Conservation (phyloP, 2,113 vertebrate species). For the Thamnaconus septentrionalis region DNA sequence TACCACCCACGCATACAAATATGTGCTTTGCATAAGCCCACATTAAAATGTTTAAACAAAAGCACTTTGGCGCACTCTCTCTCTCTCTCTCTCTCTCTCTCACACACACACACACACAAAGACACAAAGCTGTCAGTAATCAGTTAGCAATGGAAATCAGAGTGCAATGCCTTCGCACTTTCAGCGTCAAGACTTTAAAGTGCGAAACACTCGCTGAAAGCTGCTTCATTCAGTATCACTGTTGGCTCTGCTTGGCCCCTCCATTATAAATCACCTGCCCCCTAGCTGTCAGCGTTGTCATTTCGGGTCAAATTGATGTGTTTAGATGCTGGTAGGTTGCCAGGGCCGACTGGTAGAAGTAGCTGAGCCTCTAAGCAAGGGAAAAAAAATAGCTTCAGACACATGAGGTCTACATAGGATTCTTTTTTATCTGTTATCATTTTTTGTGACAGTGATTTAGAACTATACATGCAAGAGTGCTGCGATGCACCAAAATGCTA, state of each 20-base stretch:
- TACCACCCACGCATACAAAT: conserved; percentile 38
- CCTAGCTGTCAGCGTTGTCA: neutral
- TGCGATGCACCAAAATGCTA: too few relatives aligned
- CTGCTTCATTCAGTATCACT: neutral
- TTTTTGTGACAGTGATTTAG: too few relatives aligned
- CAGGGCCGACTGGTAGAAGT: neutral
- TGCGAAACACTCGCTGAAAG: neutral
- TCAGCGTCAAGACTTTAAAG: neutral
- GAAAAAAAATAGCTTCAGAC: too few relatives aligned
- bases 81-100: neutral
- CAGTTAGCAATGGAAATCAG: conserved; percentile 1
- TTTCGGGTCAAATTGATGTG: neutral
- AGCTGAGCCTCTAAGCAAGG: too few relatives aligned
- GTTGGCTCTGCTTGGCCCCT: neutral
- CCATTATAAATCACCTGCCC: neutral
- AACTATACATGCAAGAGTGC: too few relatives aligned
- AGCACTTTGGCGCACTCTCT: conserved; percentile 1
- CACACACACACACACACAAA: too few relatives aligned
- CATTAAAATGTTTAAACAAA: conserved; percentile 20
- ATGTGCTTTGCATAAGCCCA: conserved; percentile 43
- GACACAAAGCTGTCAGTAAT: conserved; percentile 17
- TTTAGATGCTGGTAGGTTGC: too few relatives aligned
- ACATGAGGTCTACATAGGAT: too few relatives aligned
- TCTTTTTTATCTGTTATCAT: too few relatives aligned
- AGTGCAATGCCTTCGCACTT: neutral